Evolutionary conservation across 2,797 vertebrate species (phyloP).

Genomic region (Danio kyathit): DNA sequence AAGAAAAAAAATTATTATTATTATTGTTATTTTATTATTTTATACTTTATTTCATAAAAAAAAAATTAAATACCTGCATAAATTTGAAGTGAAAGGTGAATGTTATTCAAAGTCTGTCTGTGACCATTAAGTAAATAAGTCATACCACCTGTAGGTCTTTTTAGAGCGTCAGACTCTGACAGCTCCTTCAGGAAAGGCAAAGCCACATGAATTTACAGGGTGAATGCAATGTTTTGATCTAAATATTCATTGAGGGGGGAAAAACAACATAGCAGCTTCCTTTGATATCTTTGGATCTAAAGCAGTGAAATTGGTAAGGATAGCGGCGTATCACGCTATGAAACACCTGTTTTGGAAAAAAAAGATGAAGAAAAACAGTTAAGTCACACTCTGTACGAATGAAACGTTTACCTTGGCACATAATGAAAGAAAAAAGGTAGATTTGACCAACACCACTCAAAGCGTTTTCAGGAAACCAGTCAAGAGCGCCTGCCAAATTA

Average conservation of each 20-base stretch:
- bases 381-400: conserved; percentile 71
- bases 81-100: conserved; percentile 45
- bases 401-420: conserved; percentile 94
- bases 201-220: conserved; percentile 65
- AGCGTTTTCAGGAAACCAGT: conserved; percentile 95
- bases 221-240: conserved; percentile 66
- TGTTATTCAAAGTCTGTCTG: conserved; percentile 51
- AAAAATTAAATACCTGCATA: conserved; percentile 35
- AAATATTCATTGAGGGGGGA: conserved; percentile 62
- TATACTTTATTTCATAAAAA: not conserved
- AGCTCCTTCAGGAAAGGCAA: conserved; percentile 62
- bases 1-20: too few species aligned
- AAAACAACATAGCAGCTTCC: conserved; percentile 68
- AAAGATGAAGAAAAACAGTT: conserved; percentile 74
- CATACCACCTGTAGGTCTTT: conserved; percentile 67
- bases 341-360: conserved; percentile 76
- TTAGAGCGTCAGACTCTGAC: conserved; percentile 63
- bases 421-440: conserved; percentile 89
- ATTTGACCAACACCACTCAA: conserved; percentile 91
- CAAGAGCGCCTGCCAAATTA: conserved; percentile 84
- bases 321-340: conserved; percentile 66
- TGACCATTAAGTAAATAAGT: conserved; percentile 71
- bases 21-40: too few species aligned
- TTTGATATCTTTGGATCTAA: conserved; percentile 75
- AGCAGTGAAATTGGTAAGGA: conserved; percentile 70